These are phyloP conservation scores for Erethizon dorsatum DNA, from an alignment of 2,797 vertebrate genomes.

Conservation along the genomic window DNA sequence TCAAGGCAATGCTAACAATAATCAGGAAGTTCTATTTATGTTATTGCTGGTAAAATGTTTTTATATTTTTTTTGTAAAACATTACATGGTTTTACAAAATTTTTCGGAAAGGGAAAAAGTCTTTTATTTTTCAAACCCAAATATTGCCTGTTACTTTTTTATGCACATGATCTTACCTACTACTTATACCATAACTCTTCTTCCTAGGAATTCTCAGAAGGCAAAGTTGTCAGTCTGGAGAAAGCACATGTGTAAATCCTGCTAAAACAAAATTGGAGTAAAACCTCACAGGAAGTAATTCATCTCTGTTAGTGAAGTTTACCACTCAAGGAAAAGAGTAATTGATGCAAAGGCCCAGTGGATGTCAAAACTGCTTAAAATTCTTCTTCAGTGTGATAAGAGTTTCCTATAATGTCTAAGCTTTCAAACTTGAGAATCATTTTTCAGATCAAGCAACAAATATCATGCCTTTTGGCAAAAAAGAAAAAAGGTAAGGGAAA, in stretches of 20 bases:
- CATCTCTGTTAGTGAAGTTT: conserved; percentile 58
- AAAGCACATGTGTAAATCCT: conserved; percentile 58
- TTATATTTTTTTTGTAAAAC: background rate
- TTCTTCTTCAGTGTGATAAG: conserved; percentile 64
- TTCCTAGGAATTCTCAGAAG: conserved; percentile 54
- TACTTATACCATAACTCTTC: background rate
- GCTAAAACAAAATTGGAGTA: conserved; percentile 60
- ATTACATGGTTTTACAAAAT: conserved; percentile 4
- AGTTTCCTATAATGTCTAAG: conserved; percentile 37
- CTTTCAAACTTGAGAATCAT: conserved; percentile 62
- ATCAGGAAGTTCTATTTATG: background rate
- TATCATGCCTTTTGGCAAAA: background rate
- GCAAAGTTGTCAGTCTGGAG: background rate
- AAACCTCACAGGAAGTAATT: conserved; percentile 77
- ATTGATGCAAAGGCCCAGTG: conserved; percentile 46
- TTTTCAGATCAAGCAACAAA: conserved; percentile 77
- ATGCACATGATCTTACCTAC: background rate
- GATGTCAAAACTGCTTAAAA: conserved; percentile 59
- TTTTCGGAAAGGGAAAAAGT: background rate
- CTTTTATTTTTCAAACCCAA: conserved; percentile 11
- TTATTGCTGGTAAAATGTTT: background rate
- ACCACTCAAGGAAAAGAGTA: conserved; percentile 65
- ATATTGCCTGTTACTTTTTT: conserved; percentile 34
- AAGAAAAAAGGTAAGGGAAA: background rate
- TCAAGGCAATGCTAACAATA: background rate